Base-by-base conservation (phyloP, 2,113 vertebrate genomes). In the Eira barbara region DNA sequence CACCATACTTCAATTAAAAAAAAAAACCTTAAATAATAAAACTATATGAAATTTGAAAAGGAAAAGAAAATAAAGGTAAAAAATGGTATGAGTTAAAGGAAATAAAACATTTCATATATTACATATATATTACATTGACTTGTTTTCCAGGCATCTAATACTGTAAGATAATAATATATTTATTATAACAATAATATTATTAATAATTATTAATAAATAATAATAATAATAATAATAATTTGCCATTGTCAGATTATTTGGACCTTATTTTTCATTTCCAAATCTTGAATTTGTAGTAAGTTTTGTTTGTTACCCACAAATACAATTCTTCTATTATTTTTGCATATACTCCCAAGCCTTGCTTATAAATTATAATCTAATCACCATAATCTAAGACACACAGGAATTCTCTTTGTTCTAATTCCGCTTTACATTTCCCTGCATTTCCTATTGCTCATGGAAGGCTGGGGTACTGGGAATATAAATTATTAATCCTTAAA, bases 221-320 rank as follows among this genome's bases (percentile, higher is more conserved):
- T n/a, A n/a, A n/a, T n/a, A n/a, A n/a, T n/a, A n/a, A n/a, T n/a
- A n/a, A n/a, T n/a, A n/a, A n/a, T n/a, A n/a, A n/a, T n/a, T n/a
- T n/a, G n/a, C 0, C 13, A 36, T 80, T 36, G 0, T 39, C 9
- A 34, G 82, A 65, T 25, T 83, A 31, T 47, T 69, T 91, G 2
- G 55, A 61, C 15, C 14, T 82, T 59, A 47, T 81, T 81, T 92
- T 89, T 89, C 14, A 71, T 65, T 79, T 95, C 21, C 25, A 65
- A 81, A 69, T 59, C n/a, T 39, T 82, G 83, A 45, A 52, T 91
- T 86, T 76, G 67, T n/a, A 6, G 6, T 80, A 34, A 67, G 13
- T 90, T 67, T 96, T 45, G 5, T 89, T 95, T 61, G 27, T 21
- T 55, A 0, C 4, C 18, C 79, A 15, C 12, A 92, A 78, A 79